phyloP scores from a whole-genome alignment of 2,113 vertebrate species.

The Capreolus pygargus region DNA sequence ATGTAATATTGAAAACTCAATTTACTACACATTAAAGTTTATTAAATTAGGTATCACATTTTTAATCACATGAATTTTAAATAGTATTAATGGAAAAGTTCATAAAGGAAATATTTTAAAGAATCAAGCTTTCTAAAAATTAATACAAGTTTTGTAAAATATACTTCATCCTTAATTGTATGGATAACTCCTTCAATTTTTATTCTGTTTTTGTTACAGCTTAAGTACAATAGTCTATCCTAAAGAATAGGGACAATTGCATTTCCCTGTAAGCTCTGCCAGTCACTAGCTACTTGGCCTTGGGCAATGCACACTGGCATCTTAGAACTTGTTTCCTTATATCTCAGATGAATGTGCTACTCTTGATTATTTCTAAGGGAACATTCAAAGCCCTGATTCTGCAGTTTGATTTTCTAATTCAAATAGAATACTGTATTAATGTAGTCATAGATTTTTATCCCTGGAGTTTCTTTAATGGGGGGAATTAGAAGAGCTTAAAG shows the following conservation, averaged over 20 bases:
- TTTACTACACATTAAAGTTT: neutral
- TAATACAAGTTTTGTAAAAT: neutral
- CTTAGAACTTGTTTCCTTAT: neutral
- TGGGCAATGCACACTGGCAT: neutral
- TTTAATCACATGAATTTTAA: neutral
- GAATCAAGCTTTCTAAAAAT: neutral
- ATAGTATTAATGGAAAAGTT: neutral
- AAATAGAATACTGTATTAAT: constrained; percentile 14
- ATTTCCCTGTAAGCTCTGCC: neutral
- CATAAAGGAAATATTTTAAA: neutral
- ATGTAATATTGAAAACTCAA: neutral
- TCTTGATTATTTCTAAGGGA: neutral
- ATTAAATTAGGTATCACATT: neutral
- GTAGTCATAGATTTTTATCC: constrained; percentile 25
- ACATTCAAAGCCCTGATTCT: constrained; percentile 8
- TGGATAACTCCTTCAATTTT: neutral
- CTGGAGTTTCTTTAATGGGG: neutral
- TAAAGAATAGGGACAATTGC: neutral
- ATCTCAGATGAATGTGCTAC: neutral
- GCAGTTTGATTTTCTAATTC: constrained; percentile 17
- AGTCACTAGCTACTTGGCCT: neutral
- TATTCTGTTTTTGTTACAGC: neutral
- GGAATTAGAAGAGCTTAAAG: constrained; percentile 44
- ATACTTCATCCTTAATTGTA: neutral
- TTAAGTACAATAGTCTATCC: neutral